Percentiles rank a stretch among this genome's conserved stretches.
Evolutionary conservation across 2,888 invertebrate genomes (phyloP).

Genomic region (Hypselothyrea guttata): DNA sequence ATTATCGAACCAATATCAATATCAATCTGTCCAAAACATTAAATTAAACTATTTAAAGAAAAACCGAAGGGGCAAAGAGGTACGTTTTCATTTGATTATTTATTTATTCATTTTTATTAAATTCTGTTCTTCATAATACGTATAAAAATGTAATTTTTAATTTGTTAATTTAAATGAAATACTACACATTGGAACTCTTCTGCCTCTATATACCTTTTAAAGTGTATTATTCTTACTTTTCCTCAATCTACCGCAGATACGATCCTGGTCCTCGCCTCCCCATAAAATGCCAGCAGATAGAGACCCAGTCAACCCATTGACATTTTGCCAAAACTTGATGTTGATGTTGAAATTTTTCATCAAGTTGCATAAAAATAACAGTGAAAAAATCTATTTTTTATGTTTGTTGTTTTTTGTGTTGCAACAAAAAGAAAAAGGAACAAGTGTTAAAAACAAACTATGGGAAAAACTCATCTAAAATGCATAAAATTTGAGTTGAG

Average conservation of each 20-base stretch:
- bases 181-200: no score
- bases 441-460: conserved; percentile 67
- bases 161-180: no score
- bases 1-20: no score
- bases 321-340: conserved; percentile 76
- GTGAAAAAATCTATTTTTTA: conserved; percentile 54
- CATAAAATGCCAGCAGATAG: conserved; percentile 47
- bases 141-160: no score
- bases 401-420: conserved; percentile 17
- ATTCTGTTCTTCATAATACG: no score
- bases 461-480: conserved; percentile 78
- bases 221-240: no score
- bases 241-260: conserved; percentile 1
- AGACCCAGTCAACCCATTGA: conserved; percentile 59
- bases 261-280: conserved; percentile 39
- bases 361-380: conserved; percentile 78
- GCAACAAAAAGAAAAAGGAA: conserved; percentile 32
- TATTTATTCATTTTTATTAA: no score
- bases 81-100: no score
- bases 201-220: no score
- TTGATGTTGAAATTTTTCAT: conserved; percentile 78
- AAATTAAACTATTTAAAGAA: no score
- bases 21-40: no score
- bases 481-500: conserved; percentile 81
- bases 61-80: no score